Conservation (phyloP, 2,113 vertebrate genomes). For the Tyto alba region DNA sequence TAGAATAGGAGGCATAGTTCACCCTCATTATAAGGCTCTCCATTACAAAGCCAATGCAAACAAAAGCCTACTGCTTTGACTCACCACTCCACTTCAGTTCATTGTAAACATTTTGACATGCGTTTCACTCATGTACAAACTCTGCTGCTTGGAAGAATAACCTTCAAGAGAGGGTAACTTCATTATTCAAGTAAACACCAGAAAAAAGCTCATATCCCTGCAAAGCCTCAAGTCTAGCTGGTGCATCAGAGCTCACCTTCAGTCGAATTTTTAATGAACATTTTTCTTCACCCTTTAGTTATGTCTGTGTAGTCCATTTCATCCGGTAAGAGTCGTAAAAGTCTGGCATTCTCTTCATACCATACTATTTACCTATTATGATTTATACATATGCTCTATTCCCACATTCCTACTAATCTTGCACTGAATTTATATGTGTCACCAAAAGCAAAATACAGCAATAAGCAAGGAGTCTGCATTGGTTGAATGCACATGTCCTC, state of each 20-base stretch:
- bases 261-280: background rate
- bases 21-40: slow-evolving; percentile 35
- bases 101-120: slow-evolving; percentile 59
- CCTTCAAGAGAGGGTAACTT: background rate
- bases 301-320: background rate
- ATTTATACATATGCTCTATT: background rate
- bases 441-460: background rate
- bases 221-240: background rate
- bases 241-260: background rate
- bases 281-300: background rate
- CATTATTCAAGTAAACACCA: background rate
- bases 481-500: background rate
- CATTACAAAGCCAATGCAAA: slow-evolving; percentile 11
- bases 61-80: slow-evolving; percentile 14
- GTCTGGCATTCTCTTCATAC: background rate
- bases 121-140: slow-evolving; percentile 3
- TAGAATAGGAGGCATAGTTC: background rate
- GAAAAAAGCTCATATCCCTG: background rate
- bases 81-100: slow-evolving; percentile 1
- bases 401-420: background rate
- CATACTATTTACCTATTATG: background rate
- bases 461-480: background rate
- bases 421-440: background rate
- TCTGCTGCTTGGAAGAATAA: background rate
- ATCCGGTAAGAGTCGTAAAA: background rate